Conservation (phyloP, 2,113 vertebrate species). For the Sinosuthora webbiana region DNA sequence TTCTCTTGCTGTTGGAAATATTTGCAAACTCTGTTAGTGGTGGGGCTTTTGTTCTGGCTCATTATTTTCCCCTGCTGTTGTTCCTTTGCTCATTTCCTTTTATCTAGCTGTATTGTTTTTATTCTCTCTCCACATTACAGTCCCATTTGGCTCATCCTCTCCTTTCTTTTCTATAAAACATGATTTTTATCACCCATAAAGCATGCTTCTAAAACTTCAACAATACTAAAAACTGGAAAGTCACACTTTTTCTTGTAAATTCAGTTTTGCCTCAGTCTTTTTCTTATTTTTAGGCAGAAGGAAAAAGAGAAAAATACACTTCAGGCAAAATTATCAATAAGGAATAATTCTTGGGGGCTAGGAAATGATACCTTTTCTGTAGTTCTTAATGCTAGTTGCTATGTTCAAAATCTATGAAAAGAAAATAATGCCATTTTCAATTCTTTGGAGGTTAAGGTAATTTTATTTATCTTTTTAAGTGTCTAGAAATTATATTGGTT, state of each 20-base stretch:
- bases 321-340: neutral
- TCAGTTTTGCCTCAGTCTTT: neutral
- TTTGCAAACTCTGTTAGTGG: slow-evolving; percentile 19
- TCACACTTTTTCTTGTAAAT: neutral
- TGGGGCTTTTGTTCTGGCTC: slow-evolving; percentile 54
- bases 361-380: neutral
- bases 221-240: neutral
- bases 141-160: slow-evolving; percentile 33
- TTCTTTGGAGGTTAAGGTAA: neutral
- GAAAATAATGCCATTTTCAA: neutral
- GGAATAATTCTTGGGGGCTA: neutral
- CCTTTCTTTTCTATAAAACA: slow-evolving; percentile 1
- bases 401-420: neutral
- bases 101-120: slow-evolving; percentile 51
- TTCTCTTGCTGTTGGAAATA: slow-evolving; percentile 16
- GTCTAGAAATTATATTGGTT: neutral
- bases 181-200: slow-evolving; percentile 31
- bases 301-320: neutral
- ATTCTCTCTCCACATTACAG: slow-evolving; percentile 12
- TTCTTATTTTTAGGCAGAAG: neutral
- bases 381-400: neutral
- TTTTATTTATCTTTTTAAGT: neutral
- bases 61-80: slow-evolving; percentile 52
- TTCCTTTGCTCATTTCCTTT: slow-evolving; percentile 43
- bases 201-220: slow-evolving; percentile 6